Percentiles rank a stretch among this genome's conserved stretches.
phyloP scores from a whole-genome alignment of 2,888 invertebrate species.

The Chymomyza caudatula region DNA sequence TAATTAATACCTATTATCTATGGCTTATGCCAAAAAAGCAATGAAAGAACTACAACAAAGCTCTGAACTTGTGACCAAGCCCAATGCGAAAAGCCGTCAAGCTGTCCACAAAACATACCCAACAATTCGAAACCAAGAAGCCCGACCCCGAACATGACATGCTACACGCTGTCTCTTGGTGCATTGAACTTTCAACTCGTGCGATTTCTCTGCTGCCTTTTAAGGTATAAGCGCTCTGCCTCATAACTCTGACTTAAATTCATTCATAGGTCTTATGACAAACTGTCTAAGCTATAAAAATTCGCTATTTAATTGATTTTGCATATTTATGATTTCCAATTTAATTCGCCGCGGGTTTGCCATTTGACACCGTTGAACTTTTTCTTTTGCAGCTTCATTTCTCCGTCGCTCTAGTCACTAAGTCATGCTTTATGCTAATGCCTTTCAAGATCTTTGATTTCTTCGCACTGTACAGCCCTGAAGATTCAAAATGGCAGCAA shows the following conservation, averaged over 20 bases:
- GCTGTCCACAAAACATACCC: not conserved
- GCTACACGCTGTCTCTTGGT: conserved; percentile 12
- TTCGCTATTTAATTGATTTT: not conserved
- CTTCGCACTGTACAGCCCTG: not conserved
- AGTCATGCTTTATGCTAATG: conserved; percentile 41
- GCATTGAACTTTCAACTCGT: conserved; percentile 66
- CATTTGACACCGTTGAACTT: conserved; percentile 38
- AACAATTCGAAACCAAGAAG: not conserved
- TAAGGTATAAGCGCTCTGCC: conserved; percentile 1
- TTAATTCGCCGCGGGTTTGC: not conserved
- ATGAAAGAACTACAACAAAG: not conserved
- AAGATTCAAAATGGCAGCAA: not conserved
- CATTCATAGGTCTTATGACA: conserved; percentile 22
- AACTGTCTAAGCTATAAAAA: conserved; percentile 23
- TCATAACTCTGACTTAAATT: not conserved
- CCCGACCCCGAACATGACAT: not conserved
- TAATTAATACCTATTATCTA: conserved; percentile 49
- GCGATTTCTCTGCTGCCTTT: conserved; percentile 10
- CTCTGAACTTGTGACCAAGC: not conserved
- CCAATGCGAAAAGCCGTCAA: not conserved
- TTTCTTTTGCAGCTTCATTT: conserved; percentile 8
- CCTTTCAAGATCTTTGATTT: conserved; percentile 29
- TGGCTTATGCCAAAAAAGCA: not conserved
- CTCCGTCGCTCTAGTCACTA: not conserved
- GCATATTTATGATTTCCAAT: not conserved